Conservation (phyloP, 2,113 vertebrate species). For the Strix aluco region DNA sequence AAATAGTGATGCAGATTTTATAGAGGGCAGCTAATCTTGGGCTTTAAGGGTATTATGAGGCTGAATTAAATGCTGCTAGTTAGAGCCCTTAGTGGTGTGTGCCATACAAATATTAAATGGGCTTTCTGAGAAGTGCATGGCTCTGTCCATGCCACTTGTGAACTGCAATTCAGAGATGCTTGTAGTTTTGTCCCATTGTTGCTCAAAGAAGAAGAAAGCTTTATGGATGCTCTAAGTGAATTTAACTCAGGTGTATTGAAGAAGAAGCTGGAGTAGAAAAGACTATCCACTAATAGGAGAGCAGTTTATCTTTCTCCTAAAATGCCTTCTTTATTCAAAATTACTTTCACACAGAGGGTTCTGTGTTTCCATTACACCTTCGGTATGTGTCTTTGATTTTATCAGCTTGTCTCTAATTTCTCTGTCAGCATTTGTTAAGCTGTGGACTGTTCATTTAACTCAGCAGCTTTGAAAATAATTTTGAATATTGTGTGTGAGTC, state of each 20-base stretch:
- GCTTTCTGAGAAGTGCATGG: background rate
- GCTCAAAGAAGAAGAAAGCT: background rate
- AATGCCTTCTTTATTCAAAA: slow-evolving; percentile 11
- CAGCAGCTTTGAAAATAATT: slow-evolving; percentile 11
- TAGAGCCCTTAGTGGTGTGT: background rate
- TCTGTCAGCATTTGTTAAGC: background rate
- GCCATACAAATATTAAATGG: background rate
- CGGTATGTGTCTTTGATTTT: slow-evolving; percentile 20
- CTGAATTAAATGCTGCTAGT: background rate
- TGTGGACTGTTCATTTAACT: slow-evolving; percentile 1
- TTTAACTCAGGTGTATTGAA: background rate
- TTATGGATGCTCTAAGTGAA: background rate
- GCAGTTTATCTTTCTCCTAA: background rate
- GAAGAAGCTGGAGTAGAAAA: slow-evolving; percentile 1
- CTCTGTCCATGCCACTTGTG: background rate
- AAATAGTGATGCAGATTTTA: background rate
- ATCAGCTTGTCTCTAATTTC: slow-evolving; percentile 21
- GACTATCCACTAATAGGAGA: background rate
- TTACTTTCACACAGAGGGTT: background rate
- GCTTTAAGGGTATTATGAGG: background rate
- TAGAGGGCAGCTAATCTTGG: background rate
- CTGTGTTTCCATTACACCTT: slow-evolving; percentile 35
- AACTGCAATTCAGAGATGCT: background rate
- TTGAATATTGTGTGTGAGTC: background rate
- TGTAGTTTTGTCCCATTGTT: background rate